Evolutionary conservation across 2,888 invertebrate species (phyloP).

Genomic region (Caenorhabditis plicata): DNA sequence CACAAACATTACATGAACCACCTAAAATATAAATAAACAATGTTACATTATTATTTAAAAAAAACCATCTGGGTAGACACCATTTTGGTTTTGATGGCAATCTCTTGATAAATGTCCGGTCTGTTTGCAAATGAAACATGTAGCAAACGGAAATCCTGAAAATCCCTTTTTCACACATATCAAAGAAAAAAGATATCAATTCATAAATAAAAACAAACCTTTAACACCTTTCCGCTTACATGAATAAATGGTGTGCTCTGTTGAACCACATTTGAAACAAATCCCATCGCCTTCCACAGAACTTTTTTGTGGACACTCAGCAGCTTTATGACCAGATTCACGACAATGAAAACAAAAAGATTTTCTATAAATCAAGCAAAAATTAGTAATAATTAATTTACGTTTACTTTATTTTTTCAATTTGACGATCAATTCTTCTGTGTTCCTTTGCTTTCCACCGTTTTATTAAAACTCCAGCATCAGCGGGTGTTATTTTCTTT

Average conservation of each 20-base stretch:
- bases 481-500: slow-evolving; percentile 22
- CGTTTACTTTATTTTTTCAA: slow-evolving; percentile 36
- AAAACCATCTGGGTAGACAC: slow-evolving; percentile 81
- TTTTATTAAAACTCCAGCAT: slow-evolving; percentile 35
- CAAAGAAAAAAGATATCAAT: not conserved
- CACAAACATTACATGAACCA: slow-evolving; percentile 77
- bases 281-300: slow-evolving; percentile 70
- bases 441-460: slow-evolving; percentile 45
- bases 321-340: slow-evolving; percentile 78
- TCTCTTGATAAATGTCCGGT: slow-evolving; percentile 84
- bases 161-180: not conserved
- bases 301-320: slow-evolving; percentile 76
- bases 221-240: slow-evolving; percentile 56
- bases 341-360: slow-evolving; percentile 77
- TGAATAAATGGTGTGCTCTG: slow-evolving; percentile 76
- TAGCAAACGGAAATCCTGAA: slow-evolving; percentile 78
- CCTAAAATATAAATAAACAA: slow-evolving; percentile 10
- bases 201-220: slow-evolving; percentile 21
- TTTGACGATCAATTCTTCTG: slow-evolving; percentile 39
- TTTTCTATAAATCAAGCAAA: not conserved
- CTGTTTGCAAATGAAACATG: slow-evolving; percentile 85
- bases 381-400: not conserved
- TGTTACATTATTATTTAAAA: not conserved
- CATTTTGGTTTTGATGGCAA: slow-evolving; percentile 84
- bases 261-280: slow-evolving; percentile 87